Evolutionary conservation across 2,888 invertebrate genomes (phyloP), one percentile per base, ranked within the genome.

Genomic region (Cetonia aurata): DNA sequence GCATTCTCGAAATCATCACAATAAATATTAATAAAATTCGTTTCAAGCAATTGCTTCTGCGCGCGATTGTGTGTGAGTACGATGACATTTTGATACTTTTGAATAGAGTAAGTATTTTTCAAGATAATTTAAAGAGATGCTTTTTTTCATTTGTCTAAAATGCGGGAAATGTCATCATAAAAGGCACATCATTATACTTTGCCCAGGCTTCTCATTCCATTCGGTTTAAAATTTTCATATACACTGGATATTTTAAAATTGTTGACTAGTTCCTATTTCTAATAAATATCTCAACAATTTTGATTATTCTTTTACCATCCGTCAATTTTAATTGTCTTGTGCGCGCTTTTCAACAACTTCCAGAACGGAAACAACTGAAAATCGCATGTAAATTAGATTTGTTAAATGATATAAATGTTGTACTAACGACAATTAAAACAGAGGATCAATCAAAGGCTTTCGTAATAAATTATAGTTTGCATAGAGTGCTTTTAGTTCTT

Each of bases 181-280:
- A 67, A 69, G 68, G 68, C 68, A 69, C 68, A 59, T 25, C 25
- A 25, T 4, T 25, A 25, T 41, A 48, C 59, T 25, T 66, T 59
- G 69, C 69, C 69, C 44, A 57, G 59, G 41, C 17, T 59, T 69
- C 33, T 44, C 25, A 25, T 25, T 55, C n/a, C 41, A 53, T 17
- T 19, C n/a, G 41, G 13, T 33, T 37, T 48, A 50, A 62, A 50
- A 10, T 31, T 48, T 62, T 62, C 46, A 62, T 48, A 12, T 62
- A 62, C 67, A 55, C 42, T 44, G 44, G 67, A 68, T 68, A 46
- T 57, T 52, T 25, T 8, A 31, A 52, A 52, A 52, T 37, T 37
- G 37, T 19, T 69, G 69, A 69, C 69, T 69, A 69, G 69, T 50
- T n/a, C 17, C 41, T 69, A 17, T 50, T 50, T 50, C 13, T 56